phyloP scores from a whole-genome alignment of 2,888 invertebrate genomes.

The Drosophila suboccidentalis region DNA sequence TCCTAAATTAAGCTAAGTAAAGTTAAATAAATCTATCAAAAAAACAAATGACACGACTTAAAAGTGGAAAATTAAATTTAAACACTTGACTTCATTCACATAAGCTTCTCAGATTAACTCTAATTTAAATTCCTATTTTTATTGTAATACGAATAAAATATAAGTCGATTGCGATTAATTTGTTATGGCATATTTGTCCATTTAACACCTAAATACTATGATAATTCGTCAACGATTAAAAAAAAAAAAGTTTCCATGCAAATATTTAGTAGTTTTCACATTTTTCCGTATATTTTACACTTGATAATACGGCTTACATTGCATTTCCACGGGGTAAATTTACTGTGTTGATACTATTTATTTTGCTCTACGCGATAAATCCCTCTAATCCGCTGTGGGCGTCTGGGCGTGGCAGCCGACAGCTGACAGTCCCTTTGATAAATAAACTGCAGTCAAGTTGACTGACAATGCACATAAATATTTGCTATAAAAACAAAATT shows the following conservation, averaged over 20 bases:
- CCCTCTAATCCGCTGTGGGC: slow-evolving; percentile 58
- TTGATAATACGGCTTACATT: slow-evolving; percentile 18
- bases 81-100: neutral
- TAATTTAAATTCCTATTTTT: neutral
- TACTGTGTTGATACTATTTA: slow-evolving; percentile 34
- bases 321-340: neutral
- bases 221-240: neutral
- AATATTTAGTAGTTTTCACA: slow-evolving; percentile 15
- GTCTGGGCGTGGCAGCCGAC: slow-evolving; percentile 38
- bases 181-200: neutral
- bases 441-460: slow-evolving; percentile 63
- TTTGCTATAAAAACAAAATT: slow-evolving; percentile 54
- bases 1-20: slow-evolving; percentile 1
- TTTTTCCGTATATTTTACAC: slow-evolving; percentile 25
- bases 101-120: neutral
- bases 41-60: neutral
- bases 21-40: neutral
- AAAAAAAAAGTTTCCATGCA: slow-evolving; percentile 8
- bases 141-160: neutral
- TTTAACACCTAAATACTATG: neutral
- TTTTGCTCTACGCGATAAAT: slow-evolving; percentile 61
- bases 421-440: slow-evolving; percentile 60
- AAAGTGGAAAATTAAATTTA: neutral
- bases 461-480: slow-evolving; percentile 61
- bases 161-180: neutral